Base-by-base conservation (phyloP, 2,113 vertebrate species). In the Tachuris rubrigastra region DNA sequence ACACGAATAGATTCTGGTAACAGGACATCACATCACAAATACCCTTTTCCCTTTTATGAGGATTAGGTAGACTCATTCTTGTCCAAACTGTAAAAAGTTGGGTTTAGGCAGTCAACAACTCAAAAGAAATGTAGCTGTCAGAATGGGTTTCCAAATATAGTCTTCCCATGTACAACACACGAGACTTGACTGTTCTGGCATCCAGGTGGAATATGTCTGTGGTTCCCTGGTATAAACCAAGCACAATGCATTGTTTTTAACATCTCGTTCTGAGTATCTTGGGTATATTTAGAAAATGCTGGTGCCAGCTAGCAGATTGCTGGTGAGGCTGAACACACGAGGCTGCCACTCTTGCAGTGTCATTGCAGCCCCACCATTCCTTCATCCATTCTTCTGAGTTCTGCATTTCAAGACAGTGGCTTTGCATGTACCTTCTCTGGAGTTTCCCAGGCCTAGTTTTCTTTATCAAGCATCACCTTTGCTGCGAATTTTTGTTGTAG, bases 221-320 rank as follows among this genome's bases (percentile, higher is more conserved):
- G 79, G 41, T 82, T 93, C 88, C 75, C 90, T 93, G 46, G 37
- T 77, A 42, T 42, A 83, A 85, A 94, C 46, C 3, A 2, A 86
- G 75, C 27, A 95, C 80, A 87, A 87, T 87, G 47, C 80, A 56
- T 84, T 0, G 6, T 73, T 95, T 92, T 89, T 89, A 87, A 81
- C 86, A 52, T 95, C 93, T 90, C 89, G 87, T 96, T 96, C 91
- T 85, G 82, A 94, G 50, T 62, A 88, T 90, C 78, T 68, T 92
- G 73, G 49, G 47, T 97, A 91, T 92, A 86, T 90, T 95, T 93
- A 93, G 94, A 87, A 95, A 81, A 89, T 4, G 59, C 47, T 95
- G 84, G 27, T 87, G 84, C 94, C 95, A 96, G 94, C 89, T 96
- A 91, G 95, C 92, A 86, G 72, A 52, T 88, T 92, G 88, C 50